phyloP scores from a whole-genome alignment of 2,888 invertebrate genomes.

The Stenotaenia linearis region DNA sequence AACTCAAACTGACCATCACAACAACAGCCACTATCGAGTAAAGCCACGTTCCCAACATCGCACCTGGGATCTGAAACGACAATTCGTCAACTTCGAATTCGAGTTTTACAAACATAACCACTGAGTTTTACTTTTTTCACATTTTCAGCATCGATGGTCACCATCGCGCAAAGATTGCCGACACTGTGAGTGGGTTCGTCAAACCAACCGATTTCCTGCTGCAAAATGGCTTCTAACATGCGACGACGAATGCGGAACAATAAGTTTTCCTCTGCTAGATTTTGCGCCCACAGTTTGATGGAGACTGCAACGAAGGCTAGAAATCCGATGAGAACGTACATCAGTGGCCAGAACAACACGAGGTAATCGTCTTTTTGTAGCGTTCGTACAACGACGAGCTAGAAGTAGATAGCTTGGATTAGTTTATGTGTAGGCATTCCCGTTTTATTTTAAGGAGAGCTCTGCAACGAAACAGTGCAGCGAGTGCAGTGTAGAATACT shows the following conservation, averaged over 20 bases:
- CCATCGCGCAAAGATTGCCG: conserved; percentile 62
- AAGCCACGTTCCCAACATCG: conserved; percentile 63
- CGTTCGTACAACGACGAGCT: neutral
- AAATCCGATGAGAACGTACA: neutral
- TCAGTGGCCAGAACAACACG: neutral
- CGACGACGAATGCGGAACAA: neutral
- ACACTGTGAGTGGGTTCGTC: conserved; percentile 63
- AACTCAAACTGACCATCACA: conserved; percentile 57
- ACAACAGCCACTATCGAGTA: conserved; percentile 61
- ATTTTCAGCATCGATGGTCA: conserved; percentile 66
- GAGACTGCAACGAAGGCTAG: neutral
- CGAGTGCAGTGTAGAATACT: no score
- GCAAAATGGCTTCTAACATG: neutral
- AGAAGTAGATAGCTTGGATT: no score
- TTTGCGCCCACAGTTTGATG: neutral
- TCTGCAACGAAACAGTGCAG: no score
- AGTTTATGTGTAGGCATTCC: no score
- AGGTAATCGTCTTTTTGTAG: neutral
- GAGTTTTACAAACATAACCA: no score
- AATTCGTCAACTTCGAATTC: no score
- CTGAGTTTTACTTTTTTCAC: conserved; percentile 71
- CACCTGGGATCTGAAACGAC: conserved; percentile 50
- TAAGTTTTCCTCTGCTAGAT: neutral
- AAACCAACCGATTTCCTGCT: conserved; percentile 65
- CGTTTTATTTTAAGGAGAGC: no score